Evolutionary conservation across 2,113 vertebrate genomes (phyloP).

Genomic region (Typhlomys cinereus): DNA sequence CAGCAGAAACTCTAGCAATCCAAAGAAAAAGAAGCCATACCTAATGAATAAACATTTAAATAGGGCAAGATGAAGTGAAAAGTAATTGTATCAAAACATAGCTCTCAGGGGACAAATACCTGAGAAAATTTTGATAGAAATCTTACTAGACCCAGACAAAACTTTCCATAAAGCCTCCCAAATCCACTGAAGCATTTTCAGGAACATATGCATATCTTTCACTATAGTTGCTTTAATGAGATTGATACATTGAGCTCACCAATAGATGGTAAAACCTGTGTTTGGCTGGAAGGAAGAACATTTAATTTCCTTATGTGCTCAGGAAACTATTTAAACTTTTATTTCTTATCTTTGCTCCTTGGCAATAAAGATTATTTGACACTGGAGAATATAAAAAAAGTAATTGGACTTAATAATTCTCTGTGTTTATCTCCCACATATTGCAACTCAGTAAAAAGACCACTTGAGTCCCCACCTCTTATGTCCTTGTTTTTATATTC

Average conservation of each 20-base stretch:
- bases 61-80: conserved; percentile 7
- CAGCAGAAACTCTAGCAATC: not conserved
- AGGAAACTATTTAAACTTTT: conserved; percentile 33
- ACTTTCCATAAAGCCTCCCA: conserved; percentile 1
- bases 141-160: conserved; percentile 2
- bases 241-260: conserved; percentile 52
- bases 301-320: conserved; percentile 55
- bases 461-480: not conserved
- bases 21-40: not conserved
- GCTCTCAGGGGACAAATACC: not conserved
- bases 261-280: conserved; percentile 33
- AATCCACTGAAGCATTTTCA: conserved; percentile 24
- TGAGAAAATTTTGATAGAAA: conserved; percentile 11
- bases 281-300: conserved; percentile 33
- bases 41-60: not conserved
- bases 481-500: not conserved
- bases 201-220: conserved; percentile 17
- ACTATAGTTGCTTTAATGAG: conserved; percentile 54
- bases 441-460: not conserved
- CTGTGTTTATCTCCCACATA: not conserved
- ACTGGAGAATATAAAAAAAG: not conserved
- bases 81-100: conserved; percentile 28
- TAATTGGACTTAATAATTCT: not conserved
- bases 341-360: conserved; percentile 29
- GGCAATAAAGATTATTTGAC: conserved; percentile 31